Evolutionary conservation across 2,888 invertebrate species (phyloP).

Genomic region (Diarsia dahlii): DNA sequence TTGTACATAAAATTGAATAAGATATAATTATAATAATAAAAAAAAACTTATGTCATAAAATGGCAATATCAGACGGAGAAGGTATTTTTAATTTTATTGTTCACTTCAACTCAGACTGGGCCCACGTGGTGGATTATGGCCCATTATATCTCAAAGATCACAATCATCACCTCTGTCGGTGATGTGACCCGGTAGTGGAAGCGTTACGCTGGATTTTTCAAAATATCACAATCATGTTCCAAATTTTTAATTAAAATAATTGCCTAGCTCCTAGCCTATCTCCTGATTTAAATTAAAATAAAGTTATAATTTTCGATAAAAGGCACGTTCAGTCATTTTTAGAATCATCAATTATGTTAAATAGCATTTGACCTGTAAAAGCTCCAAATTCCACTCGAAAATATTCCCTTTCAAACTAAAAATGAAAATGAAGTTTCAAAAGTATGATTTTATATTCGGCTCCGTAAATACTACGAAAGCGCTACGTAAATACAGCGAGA

Average conservation of each 20-base stretch:
- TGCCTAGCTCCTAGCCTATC: background rate
- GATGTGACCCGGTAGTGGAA: background rate
- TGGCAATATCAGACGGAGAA: background rate
- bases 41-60: background rate
- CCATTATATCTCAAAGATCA: background rate
- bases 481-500: slow-evolving; percentile 61
- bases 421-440: slow-evolving; percentile 50
- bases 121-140: background rate
- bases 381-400: background rate
- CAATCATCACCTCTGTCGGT: too few relatives aligned
- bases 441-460: slow-evolving; percentile 57
- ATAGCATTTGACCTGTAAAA: background rate
- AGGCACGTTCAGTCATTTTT: background rate
- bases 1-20: too few relatives aligned
- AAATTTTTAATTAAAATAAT: background rate
- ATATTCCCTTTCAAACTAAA: slow-evolving; percentile 22
- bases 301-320: background rate
- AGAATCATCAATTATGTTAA: background rate
- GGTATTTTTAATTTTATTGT: background rate
- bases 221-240: background rate
- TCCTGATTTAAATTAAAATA: background rate
- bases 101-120: background rate
- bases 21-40: too few relatives aligned
- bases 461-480: slow-evolving; percentile 55
- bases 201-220: background rate